Evolutionary conservation across 2,797 vertebrate species (phyloP).

Genomic region (Sebastes cheni): DNA sequence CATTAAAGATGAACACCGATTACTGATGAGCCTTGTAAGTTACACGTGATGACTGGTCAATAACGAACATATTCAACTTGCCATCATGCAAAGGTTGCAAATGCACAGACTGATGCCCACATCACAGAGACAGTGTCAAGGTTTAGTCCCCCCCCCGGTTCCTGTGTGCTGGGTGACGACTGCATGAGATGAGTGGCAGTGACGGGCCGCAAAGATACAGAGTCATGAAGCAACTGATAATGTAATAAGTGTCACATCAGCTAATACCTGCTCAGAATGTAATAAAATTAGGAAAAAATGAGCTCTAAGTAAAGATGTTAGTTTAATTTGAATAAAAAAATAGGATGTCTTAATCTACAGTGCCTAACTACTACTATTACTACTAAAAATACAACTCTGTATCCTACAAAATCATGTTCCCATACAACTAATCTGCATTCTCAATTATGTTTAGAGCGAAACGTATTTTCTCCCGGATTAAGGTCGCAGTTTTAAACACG

Average conservation of each 20-base stretch:
- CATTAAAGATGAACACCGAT: conserved; percentile 21
- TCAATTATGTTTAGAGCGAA: no score
- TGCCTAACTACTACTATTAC: neutral
- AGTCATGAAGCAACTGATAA: conserved; percentile 64
- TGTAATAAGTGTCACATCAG: conserved; percentile 59
- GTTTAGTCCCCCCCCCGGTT: conserved; percentile 7
- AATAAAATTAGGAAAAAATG: neutral
- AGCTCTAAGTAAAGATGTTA: neutral
- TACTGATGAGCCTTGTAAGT: conserved; percentile 6
- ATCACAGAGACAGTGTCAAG: conserved; percentile 42
- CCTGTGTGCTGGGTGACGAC: conserved; percentile 36
- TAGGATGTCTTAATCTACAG: no score
- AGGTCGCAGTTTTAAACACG: no score
- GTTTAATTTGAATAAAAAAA: neutral
- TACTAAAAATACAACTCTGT: no score
- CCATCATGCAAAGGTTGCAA: conserved; percentile 56
- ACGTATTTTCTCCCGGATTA: no score
- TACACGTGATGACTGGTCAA: conserved; percentile 10
- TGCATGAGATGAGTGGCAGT: conserved; percentile 69
- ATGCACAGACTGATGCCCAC: conserved; percentile 52
- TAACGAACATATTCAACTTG: conserved; percentile 34
- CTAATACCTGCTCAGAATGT: conserved; percentile 4
- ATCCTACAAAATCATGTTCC: no score
- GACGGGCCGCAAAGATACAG: conserved; percentile 38
- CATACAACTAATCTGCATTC: no score